A percentile compares a stretch with the other conserved stretches of the same genome.
Evolutionary conservation across 2,888 invertebrate species (phyloP).

Genomic region (Crocallis elinguaria): DNA sequence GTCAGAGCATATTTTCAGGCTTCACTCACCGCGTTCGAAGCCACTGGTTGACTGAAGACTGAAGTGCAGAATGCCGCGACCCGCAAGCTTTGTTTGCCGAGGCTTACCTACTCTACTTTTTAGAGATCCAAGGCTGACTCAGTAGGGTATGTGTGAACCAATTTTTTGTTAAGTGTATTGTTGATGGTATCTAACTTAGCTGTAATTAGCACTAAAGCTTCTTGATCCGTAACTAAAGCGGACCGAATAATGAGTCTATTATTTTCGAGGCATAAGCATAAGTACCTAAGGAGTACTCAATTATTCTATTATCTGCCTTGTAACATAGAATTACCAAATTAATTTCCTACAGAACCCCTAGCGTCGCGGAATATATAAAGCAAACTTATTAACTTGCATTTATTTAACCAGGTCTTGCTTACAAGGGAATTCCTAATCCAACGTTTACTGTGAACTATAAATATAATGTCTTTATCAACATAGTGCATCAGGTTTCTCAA

Average conservation of each 20-base stretch:
- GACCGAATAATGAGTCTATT: slow-evolving; percentile 6
- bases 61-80: slow-evolving; percentile 49
- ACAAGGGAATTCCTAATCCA: slow-evolving; percentile 20
- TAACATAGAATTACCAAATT: neutral
- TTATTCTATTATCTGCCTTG: too few relatives aligned
- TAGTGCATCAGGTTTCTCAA: slow-evolving; percentile 23
- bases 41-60: slow-evolving; percentile 57
- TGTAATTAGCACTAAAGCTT: slow-evolving; percentile 22
- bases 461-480: slow-evolving; percentile 6
- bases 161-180: slow-evolving; percentile 51
- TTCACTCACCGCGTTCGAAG: slow-evolving; percentile 54
- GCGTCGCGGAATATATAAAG: neutral
- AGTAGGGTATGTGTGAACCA: slow-evolving; percentile 48
- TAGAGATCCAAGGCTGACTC: slow-evolving; percentile 60
- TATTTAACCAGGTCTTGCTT: slow-evolving; percentile 3
- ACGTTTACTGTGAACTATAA: neutral
- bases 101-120: slow-evolving; percentile 70
- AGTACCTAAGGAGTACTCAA: too few relatives aligned
- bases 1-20: slow-evolving; percentile 55
- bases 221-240: slow-evolving; percentile 22
- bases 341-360: slow-evolving; percentile 14
- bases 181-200: slow-evolving; percentile 31
- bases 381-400: slow-evolving; percentile 2
- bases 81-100: slow-evolving; percentile 70
- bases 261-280: neutral